Evolutionary conservation across 2,113 vertebrate genomes (phyloP).

Genomic region (Platycercus adscitus): DNA sequence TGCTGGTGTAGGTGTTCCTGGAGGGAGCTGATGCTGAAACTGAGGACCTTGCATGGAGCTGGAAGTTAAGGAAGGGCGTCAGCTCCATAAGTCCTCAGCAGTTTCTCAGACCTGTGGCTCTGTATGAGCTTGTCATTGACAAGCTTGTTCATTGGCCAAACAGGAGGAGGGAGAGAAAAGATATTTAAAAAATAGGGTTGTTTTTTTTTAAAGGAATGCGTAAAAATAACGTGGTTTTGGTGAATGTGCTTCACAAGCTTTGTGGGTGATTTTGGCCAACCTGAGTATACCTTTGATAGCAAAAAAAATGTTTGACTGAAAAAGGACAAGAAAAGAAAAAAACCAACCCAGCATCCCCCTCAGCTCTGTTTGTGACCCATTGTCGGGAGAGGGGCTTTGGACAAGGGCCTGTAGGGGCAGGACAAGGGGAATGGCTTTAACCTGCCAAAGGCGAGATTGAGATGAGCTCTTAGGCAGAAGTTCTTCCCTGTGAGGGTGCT

Average conservation of each 20-base stretch:
- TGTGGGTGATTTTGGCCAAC: neutral
- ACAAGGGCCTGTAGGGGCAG: neutral
- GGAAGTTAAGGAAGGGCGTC: constrained; percentile 1
- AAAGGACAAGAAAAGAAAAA: neutral
- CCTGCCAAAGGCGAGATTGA: neutral
- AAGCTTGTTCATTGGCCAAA: neutral
- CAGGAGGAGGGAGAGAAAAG: neutral
- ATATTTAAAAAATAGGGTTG: neutral
- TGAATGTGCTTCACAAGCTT: neutral
- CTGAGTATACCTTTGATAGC: neutral
- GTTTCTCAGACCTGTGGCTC: neutral
- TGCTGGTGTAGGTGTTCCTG: neutral
- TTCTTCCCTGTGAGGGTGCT: neutral
- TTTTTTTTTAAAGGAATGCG: neutral
- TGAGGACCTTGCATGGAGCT: neutral
- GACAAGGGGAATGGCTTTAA: neutral
- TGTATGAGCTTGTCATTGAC: neutral
- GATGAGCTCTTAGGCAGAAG: neutral
- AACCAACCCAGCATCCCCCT: rapidly evolving
- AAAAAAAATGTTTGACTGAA: neutral
- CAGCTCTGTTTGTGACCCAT: neutral
- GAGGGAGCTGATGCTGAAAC: neutral
- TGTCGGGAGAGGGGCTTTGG: neutral
- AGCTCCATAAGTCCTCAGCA: neutral
- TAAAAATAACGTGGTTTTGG: neutral